A percentile compares a stretch with the other conserved stretches of the same genome.
These are phyloP conservation scores for Mythimna loreyi DNA, from an alignment of 2,888 invertebrate genomes.

Conservation along the genomic window DNA sequence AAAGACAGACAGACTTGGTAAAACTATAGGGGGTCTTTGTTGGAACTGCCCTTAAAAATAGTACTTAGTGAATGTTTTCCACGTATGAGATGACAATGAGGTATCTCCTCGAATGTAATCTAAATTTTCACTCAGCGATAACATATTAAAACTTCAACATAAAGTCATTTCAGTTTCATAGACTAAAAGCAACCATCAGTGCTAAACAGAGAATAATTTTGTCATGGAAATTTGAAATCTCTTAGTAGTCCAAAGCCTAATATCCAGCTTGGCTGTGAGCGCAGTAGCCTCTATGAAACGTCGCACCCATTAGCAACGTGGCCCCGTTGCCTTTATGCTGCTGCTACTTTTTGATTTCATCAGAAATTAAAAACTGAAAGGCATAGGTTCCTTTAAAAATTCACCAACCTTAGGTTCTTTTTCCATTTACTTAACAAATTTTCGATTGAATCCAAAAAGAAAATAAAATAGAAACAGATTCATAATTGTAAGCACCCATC, in stretches of 20 bases:
- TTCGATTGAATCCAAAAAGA: conserved; percentile 1
- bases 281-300: conserved; percentile 54
- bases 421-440: neutral
- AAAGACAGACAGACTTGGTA: too few relatives aligned
- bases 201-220: conserved; percentile 53
- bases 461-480: neutral
- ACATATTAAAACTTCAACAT: conserved; percentile 37
- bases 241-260: conserved; percentile 50
- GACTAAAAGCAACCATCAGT: conserved; percentile 46
- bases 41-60: too few relatives aligned
- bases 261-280: conserved; percentile 42
- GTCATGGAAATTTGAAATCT: conserved; percentile 61
- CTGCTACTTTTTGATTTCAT: conserved; percentile 8
- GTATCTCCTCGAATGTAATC: neutral
- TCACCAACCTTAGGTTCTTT: neutral
- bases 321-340: conserved; percentile 6
- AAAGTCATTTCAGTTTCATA: conserved; percentile 31
- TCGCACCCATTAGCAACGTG: conserved; percentile 44
- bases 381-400: conserved; percentile 1
- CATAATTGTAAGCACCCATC: too few relatives aligned
- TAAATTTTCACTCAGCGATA: conserved; percentile 23
- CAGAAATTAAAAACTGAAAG: neutral
- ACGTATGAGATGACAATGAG: neutral
- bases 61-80: neutral
- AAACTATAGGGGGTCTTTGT: too few relatives aligned